Evolutionary conservation across 2,797 vertebrate genomes (phyloP), one percentile per base, ranked within the genome.

Genomic region (Pampus argenteus): DNA sequence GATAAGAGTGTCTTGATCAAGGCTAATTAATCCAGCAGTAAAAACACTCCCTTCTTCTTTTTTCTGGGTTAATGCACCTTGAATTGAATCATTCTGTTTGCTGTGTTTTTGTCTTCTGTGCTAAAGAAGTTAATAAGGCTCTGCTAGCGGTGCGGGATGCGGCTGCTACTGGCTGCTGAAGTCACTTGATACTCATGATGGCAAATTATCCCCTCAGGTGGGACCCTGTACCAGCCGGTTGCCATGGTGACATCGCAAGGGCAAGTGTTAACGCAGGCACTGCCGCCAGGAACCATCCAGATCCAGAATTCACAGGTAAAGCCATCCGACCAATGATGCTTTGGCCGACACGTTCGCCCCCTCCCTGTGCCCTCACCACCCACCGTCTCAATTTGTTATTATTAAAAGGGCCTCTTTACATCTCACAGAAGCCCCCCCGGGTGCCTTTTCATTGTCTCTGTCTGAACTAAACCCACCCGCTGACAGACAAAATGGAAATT

Each of bases 191-290:
- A 84, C 84, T 90, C 78, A 88, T 81, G 69, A 89, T 28, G 63
- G 66, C 82, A 86, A 89, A 90, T 91, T 89, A 85, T 92, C 91
- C 74, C 89, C 87, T 45, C 80, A 99, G 98, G 98, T 94, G 98
- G 97, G 92, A 96, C 97, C 76, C 85, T 99, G 94, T 99, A 99
- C 95, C 98, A 99, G 94, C 98, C 98, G 0, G 98, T 99, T 96
- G 94, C 98, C 10, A 99, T 99, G 98, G 97, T 99, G 95, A 99
- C 97, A 76, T 98, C 98, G 58, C 98, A 99, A 93, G 98, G 97
- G 91, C 98, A 99, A 95, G 96, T 99, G 89, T 95, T 99, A 83
- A 95, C 98, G 74, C 98, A 99, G 90, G 95, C 95, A 79, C 95
- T 99, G 83, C 94, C 97, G 67, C 96, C 97, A 57, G 95, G 97